phyloP scores from a whole-genome alignment of 2,797 vertebrate genomes.

The Macropodus opercularis region DNA sequence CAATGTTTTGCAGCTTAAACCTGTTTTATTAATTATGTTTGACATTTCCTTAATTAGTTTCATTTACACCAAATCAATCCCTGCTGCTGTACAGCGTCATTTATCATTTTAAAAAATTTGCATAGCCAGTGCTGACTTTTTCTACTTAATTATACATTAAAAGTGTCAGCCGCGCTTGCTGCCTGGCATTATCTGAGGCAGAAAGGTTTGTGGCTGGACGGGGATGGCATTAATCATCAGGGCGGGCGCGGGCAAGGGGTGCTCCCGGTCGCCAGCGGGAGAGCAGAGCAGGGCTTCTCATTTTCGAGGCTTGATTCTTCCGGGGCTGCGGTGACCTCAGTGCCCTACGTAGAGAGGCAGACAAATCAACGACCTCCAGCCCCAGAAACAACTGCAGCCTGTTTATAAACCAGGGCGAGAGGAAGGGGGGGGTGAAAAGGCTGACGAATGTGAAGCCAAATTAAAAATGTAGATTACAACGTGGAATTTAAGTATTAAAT shows the following conservation, averaged over 20 bases:
- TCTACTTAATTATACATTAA: slow-evolving; percentile 99
- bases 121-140: slow-evolving; percentile 99
- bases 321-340: slow-evolving; percentile 87
- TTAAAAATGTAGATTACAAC: too few species aligned
- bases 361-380: slow-evolving; percentile 94
- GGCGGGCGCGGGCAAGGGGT: slow-evolving; percentile 88
- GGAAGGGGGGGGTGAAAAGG: slow-evolving; percentile 30
- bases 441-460: slow-evolving; percentile 29
- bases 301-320: slow-evolving; percentile 90
- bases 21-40: slow-evolving; percentile 96
- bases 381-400: slow-evolving; percentile 74
- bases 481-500: slow-evolving; percentile 1
- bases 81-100: slow-evolving; percentile 99
- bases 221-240: slow-evolving; percentile 99
- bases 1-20: slow-evolving; percentile 96
- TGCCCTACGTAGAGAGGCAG: slow-evolving; percentile 88
- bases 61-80: slow-evolving; percentile 99
- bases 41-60: slow-evolving; percentile 96
- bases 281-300: slow-evolving; percentile 88
- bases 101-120: slow-evolving; percentile 99
- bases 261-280: slow-evolving; percentile 89
- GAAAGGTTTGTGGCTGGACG: slow-evolving; percentile 99
- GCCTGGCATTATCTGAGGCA: slow-evolving; percentile 99
- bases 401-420: slow-evolving; percentile 75
- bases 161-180: slow-evolving; percentile 99